Evolutionary conservation across 2,113 vertebrate genomes (phyloP), one percentile per base, ranked within the genome.

Genomic region (Nannobrachium achirus): DNA sequence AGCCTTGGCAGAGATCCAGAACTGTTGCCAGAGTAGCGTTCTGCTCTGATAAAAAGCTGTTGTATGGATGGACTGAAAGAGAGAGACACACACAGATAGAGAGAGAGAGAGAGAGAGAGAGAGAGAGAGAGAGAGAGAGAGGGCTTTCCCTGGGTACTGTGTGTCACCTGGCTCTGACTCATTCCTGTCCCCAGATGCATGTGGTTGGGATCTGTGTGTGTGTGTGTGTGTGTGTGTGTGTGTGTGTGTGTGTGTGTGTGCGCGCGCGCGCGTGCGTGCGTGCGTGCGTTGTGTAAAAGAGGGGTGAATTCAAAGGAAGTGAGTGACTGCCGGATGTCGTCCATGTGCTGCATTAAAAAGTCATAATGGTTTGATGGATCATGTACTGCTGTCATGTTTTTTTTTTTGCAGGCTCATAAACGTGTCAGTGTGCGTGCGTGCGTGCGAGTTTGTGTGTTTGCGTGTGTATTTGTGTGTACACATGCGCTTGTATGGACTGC

Each of bases 51-150:
- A 53, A 67, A 41, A 49, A 33, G 58, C n/a, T 46, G 40, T 52
- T n/a, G n/a, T 25, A 63, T 20, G 52, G 59, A 18, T 16, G 51
- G 68, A 33, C 66, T 13, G 57, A 15, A 42, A 44, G 40, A 50
- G 56, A 42, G 46, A 18, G 63, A n/a, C n/a, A n/a, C n/a, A n/a
- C n/a, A n/a, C n/a, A n/a, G n/a, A n/a, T n/a, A 11, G 59, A 57
- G 42, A 61, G 49, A 39, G 71, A 48, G 49, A 13, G 25, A 55
- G 49, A 44, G 71, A 52, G 57, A 63, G 56, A 42, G 46, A 18
- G 63, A 11, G 59, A 57, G 42, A 61, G 49, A 39, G 71, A 48
- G 49, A 13, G 25, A 55, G 49, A 44, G 71, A 52, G 57, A 63
- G 50, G 10, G 15, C 8, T 52, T 56, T 16, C 44, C 19, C 63